Evolutionary conservation across 2,888 invertebrate species (phyloP).

Genomic region (Ectemnius lituratus): DNA sequence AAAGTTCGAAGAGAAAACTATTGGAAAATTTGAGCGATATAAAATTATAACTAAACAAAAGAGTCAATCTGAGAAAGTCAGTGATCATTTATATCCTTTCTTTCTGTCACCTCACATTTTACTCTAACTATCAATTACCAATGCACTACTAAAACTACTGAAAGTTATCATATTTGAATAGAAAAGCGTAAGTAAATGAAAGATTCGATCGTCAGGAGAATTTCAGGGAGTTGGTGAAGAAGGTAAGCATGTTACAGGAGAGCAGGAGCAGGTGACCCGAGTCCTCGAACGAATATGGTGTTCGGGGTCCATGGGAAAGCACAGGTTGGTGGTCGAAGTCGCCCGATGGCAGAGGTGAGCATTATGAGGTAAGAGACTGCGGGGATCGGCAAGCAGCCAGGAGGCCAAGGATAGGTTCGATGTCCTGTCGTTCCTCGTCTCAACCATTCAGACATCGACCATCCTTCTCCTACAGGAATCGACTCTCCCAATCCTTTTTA

Average conservation of each 20-base stretch:
- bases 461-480: not conserved
- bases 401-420: conserved; percentile 55
- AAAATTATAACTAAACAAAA: too few relatives aligned
- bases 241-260: conserved; percentile 30
- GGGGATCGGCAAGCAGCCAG: conserved; percentile 9
- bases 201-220: too few relatives aligned
- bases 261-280: conserved; percentile 34
- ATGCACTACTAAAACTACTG: too few relatives aligned
- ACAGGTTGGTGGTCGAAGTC: conserved; percentile 38
- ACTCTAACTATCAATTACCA: conserved; percentile 37
- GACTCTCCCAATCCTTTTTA: too few relatives aligned
- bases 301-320: conserved; percentile 59
- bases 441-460: conserved; percentile 46
- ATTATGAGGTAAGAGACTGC: conserved; percentile 55
- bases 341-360: conserved; percentile 60
- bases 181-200: not conserved
- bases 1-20: too few relatives aligned
- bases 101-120: conserved; percentile 50
- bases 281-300: conserved; percentile 58
- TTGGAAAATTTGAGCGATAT: too few relatives aligned
- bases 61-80: conserved; percentile 30
- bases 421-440: conserved; percentile 48
- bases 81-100: conserved; percentile 29
- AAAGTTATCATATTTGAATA: not conserved
- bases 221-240: too few relatives aligned